Base-by-base conservation (phyloP, 2,797 vertebrate species). In the Jordanella pulchra region DNA sequence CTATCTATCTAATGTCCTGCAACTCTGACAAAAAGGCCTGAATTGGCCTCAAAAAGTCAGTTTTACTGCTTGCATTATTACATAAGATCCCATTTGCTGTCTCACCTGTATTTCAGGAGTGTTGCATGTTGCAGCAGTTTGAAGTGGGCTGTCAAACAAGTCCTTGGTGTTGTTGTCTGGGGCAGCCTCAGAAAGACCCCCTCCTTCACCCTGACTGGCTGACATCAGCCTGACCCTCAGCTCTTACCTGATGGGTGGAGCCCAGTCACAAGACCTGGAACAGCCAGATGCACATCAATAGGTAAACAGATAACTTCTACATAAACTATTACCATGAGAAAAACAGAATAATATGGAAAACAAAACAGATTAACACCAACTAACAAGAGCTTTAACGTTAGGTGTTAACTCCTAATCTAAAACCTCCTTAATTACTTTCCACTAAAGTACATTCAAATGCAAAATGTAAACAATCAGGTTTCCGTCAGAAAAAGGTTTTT, bases 171-270 rank as follows among this genome's bases (percentile, higher is more conserved):
- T 86, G 70, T 70, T 1, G 32, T 72, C 53, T 44, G 89, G 86
- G 87, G 86, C 68, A 63, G 82, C 64, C 81, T 84, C 70, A 64
- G 84, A 51, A 0, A 72, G 81, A 88, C 83, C 79, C 85, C 86
- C 89, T 69, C 87, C 55, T 61, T 83, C 72, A 67, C 50, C 64
- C 2, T 82, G 67, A 79, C 66, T 83, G 69, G 77, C 53, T 75
- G 93, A 92, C 93, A 94, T 94, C 67, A 82, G 86, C 47, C 72
- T 73, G 42, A 69, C 25, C 76, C 76, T 76, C 80, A 73, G 64
- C 35, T 76, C 55, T 80, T 63, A 68, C 50, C 77, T 72, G 69
- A 66, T 44, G 69, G 53, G 47, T 32, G 65, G 45, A 42, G 47
- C 58, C 44, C 27, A 74, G 48, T 54, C 65, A 76, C 66, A 55